Percentiles rank a stretch among this genome's conserved stretches.
Conservation (phyloP, 2,888 invertebrate species). For the Eutolmus rufibarbis region DNA sequence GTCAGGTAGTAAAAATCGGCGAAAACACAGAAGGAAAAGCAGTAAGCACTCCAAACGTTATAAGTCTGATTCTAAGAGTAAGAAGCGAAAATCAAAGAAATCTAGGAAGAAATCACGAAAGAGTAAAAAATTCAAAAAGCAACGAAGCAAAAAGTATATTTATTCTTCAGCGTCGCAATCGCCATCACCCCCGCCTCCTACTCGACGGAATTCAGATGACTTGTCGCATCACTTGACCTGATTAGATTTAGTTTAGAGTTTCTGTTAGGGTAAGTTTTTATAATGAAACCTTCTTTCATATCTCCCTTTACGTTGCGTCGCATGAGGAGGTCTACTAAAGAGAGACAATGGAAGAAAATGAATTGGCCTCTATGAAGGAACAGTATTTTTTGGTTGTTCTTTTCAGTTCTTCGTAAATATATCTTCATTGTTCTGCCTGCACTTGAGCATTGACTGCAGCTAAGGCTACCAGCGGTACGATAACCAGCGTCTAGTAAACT, state of each 20-base stretch:
- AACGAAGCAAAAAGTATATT: conserved; percentile 20
- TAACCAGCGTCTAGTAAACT: not conserved
- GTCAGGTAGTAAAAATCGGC: conserved; percentile 22
- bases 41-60: conserved; percentile 1
- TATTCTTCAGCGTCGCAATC: conserved; percentile 12
- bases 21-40: conserved; percentile 6
- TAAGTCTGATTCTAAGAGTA: conserved; percentile 5
- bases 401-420: not conserved
- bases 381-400: not conserved
- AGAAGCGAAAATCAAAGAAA: conserved; percentile 24
- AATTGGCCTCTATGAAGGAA: conserved; percentile 15
- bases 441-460: not conserved
- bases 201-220: not conserved
- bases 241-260: conserved; percentile 25
- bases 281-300: not conserved
- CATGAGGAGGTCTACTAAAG: not conserved
- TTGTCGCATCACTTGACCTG: not conserved
- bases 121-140: conserved; percentile 14
- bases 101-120: conserved; percentile 26
- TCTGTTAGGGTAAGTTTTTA: conserved; percentile 20
- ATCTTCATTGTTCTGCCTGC: not conserved
- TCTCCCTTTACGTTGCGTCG: not conserved
- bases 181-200: not conserved
- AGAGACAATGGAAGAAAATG: not conserved
- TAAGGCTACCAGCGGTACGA: not conserved